These are phyloP conservation scores for Homarus gammarus DNA, from an alignment of 2,888 invertebrate genomes.

Conservation along the genomic window DNA sequence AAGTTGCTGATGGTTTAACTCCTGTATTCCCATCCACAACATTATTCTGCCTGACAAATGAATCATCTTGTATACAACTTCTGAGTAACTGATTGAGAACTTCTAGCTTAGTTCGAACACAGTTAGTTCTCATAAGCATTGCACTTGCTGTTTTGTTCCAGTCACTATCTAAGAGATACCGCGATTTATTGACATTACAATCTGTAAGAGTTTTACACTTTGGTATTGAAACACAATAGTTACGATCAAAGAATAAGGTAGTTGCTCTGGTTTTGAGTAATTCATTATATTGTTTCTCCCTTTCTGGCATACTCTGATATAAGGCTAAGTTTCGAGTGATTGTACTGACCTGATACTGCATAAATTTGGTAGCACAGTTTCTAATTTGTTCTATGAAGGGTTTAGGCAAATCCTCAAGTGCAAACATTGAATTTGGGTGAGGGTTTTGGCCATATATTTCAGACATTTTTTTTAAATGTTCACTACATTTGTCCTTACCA, in stretches of 20 bases:
- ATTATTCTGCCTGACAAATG: neutral
- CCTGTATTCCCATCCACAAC: neutral
- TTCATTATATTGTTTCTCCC: conserved; percentile 55
- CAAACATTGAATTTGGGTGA: conserved; percentile 82
- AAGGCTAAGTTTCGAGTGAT: conserved; percentile 65
- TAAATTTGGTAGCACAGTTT: conserved; percentile 85
- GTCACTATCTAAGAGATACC: conserved; percentile 54
- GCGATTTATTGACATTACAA: conserved; percentile 40
- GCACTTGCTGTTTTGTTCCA: conserved; percentile 45
- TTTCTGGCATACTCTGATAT: conserved; percentile 41
- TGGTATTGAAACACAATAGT: conserved; percentile 46
- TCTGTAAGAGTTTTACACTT: conserved; percentile 35
- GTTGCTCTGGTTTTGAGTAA: conserved; percentile 47
- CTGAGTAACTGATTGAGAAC: conserved; percentile 16
- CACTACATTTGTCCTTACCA: conserved; percentile 80
- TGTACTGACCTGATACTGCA: conserved; percentile 64
- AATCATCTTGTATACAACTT: conserved; percentile 10
- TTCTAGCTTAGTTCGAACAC: conserved; percentile 8
- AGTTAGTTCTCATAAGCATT: conserved; percentile 33
- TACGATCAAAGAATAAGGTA: conserved; percentile 43
- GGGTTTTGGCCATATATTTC: conserved; percentile 18
- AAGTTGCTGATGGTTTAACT: neutral
- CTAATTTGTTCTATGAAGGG: conserved; percentile 85
- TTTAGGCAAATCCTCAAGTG: conserved; percentile 82
- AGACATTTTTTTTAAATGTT: conserved; percentile 80